A percentile compares a stretch with the other conserved stretches of the same genome.
Conservation (phyloP, 2,113 vertebrate species). For the Strix aluco region DNA sequence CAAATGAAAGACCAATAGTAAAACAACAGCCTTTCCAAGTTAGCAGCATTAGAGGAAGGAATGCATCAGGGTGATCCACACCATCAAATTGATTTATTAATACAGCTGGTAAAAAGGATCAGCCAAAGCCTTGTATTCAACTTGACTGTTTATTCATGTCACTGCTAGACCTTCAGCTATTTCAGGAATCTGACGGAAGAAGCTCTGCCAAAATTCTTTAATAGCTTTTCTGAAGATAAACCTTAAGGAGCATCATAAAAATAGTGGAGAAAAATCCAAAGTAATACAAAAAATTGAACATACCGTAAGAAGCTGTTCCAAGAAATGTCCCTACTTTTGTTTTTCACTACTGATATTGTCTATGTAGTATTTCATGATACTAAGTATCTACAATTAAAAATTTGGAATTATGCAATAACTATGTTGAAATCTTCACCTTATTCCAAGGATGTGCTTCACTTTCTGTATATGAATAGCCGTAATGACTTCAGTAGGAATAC, state of each 20-base stretch:
- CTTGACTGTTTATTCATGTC: constrained; percentile 56
- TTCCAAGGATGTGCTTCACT: background rate
- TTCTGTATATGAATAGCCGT: background rate
- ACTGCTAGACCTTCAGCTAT: background rate
- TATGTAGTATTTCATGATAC: rapidly evolving
- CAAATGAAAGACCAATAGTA: constrained; percentile 43
- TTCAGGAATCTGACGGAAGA: constrained; percentile 44
- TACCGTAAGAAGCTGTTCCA: background rate
- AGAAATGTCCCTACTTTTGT: background rate
- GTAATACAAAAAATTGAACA: background rate
- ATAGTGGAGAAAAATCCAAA: background rate
- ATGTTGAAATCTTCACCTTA: background rate
- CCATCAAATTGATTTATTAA: constrained; percentile 66
- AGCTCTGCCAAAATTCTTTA: background rate
- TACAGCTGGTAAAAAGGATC: constrained; percentile 53
- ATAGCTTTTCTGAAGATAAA: background rate
- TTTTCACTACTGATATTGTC: background rate
- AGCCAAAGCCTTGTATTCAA: constrained; percentile 42
- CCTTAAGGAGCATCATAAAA: background rate
- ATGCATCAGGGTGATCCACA: constrained; percentile 17
- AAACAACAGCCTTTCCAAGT: constrained; percentile 35
- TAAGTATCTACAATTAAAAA: background rate
- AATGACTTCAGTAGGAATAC: background rate
- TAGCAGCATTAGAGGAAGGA: constrained; percentile 21
- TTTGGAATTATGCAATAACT: background rate